A percentile compares a stretch with the other conserved stretches of the same genome.
Conservation (phyloP, 2,888 invertebrate genomes). For the Punctoribates punctum region DNA sequence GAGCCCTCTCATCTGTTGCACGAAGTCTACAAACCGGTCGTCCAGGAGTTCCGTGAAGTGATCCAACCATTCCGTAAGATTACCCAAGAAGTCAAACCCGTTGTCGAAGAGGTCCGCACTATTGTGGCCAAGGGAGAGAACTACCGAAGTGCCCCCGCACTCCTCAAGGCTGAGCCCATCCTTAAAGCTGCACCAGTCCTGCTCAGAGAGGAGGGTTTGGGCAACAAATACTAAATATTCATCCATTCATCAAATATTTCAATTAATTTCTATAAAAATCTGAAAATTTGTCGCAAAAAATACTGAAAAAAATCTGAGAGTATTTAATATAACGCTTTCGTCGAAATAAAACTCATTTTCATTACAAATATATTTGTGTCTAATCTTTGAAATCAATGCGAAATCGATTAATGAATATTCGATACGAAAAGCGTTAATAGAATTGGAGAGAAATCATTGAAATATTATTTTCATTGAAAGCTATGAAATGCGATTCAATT, state of each 20-base stretch:
- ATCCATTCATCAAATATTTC: neutral
- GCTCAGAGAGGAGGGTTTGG: neutral
- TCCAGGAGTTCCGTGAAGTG: constrained; percentile 14
- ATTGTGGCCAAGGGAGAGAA: constrained; percentile 2
- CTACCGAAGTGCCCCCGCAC: neutral
- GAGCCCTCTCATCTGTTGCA: constrained; percentile 21
- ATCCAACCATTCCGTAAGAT: constrained; percentile 32
- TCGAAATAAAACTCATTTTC: neutral
- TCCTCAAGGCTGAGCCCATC: neutral
- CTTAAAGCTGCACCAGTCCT: neutral
- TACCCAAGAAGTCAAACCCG: constrained; percentile 28
- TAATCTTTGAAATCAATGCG: neutral
- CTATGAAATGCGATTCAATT: neutral
- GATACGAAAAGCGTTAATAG: neutral
- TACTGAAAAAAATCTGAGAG: neutral
- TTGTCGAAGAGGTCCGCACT: constrained; percentile 9
- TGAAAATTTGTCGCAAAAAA: neutral
- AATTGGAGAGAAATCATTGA: neutral
- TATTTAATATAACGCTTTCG: neutral
- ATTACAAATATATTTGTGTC: neutral
- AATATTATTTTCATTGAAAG: neutral
- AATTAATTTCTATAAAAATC: neutral
- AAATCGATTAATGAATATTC: neutral
- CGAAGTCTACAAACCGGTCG: constrained; percentile 17
- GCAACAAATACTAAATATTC: neutral